Evolutionary conservation across 2,888 invertebrate genomes (phyloP).

Genomic region (Hirtodrosophila trivittata): DNA sequence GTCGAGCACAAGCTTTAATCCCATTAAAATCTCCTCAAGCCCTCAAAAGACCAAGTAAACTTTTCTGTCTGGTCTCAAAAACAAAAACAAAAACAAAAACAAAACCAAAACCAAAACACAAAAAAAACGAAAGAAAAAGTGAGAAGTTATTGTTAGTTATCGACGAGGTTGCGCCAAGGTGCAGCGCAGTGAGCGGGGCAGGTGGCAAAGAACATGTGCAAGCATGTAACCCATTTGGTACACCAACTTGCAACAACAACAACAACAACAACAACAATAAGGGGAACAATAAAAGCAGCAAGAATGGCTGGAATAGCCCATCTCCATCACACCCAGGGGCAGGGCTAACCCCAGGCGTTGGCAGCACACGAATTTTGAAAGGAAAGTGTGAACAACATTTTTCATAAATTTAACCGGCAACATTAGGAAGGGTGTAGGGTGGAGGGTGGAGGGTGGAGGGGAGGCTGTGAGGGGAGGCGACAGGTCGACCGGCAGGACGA

Average conservation of each 20-base stretch:
- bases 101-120: no score
- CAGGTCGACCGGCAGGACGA: slow-evolving; percentile 33
- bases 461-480: slow-evolving; percentile 11
- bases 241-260: slow-evolving; percentile 54
- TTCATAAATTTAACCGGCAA: slow-evolving; percentile 79
- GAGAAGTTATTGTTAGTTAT: slow-evolving; percentile 24
- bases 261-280: slow-evolving; percentile 11
- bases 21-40: slow-evolving; percentile 35
- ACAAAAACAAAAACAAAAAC: no score
- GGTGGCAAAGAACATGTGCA: slow-evolving; percentile 63
- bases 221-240: slow-evolving; percentile 72
- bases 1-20: slow-evolving; percentile 26
- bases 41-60: slow-evolving; percentile 1
- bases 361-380: slow-evolving; percentile 29
- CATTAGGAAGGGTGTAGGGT: slow-evolving; percentile 21
- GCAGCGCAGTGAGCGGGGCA: slow-evolving; percentile 22
- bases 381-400: slow-evolving; percentile 82
- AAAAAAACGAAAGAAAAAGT: background rate
- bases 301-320: slow-evolving; percentile 9
- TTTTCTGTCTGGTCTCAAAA: no score
- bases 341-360: slow-evolving; percentile 16
- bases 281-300: background rate
- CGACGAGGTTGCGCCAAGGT: slow-evolving; percentile 16
- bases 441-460: background rate
- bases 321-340: slow-evolving; percentile 25